phyloP scores from a whole-genome alignment of 92 coral and sea anemone species.

The Actinostola sp. region DNA sequence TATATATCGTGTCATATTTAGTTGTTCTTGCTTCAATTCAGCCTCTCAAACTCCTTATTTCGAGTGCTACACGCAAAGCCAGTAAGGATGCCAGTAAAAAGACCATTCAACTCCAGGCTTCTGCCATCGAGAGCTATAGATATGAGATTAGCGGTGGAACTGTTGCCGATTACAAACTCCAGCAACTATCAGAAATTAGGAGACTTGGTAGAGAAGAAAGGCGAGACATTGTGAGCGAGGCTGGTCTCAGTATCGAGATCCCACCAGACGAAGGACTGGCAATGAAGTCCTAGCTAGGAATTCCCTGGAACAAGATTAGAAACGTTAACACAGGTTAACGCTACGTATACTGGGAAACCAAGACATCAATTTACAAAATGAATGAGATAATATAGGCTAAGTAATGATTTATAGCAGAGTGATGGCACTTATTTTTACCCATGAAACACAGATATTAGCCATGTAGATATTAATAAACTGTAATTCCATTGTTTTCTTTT shows the following conservation, averaged over 20 bases:
- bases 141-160: neutral
- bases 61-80: neutral
- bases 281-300: slow-evolving; percentile 16
- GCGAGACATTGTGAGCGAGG: neutral
- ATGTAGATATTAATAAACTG: too few relatives aligned
- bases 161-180: neutral
- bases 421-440: too few relatives aligned
- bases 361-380: too few relatives aligned
- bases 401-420: too few relatives aligned
- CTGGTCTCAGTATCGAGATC: slow-evolving; percentile 10
- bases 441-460: too few relatives aligned
- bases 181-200: neutral
- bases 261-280: slow-evolving; percentile 5
- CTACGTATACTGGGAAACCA: too few relatives aligned
- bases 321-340: neutral
- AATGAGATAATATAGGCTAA: too few relatives aligned
- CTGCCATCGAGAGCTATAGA: neutral
- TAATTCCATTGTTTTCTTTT: too few relatives aligned
- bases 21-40: neutral
- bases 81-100: neutral
- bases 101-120: slow-evolving; percentile 4
- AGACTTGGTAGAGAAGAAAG: neutral
- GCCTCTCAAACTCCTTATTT: slow-evolving; percentile 12
- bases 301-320: slow-evolving; percentile 15
- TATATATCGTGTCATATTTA: too few relatives aligned